Evolutionary conservation across 2,797 vertebrate species (phyloP), one percentile per base, ranked within the genome.

Genomic region (Lepus oiostolus): DNA sequence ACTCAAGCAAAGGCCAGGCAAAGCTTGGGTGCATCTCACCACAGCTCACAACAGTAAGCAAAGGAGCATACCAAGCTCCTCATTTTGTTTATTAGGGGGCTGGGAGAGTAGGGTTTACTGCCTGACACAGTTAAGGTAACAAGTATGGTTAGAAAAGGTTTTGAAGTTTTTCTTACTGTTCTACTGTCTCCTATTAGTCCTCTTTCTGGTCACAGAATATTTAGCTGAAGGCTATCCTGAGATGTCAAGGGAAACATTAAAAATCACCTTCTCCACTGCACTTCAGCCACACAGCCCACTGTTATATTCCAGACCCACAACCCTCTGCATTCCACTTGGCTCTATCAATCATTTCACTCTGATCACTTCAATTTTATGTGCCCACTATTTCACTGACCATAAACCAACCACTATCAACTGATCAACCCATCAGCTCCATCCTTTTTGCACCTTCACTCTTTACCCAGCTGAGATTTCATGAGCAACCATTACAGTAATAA

Each of bases 81-180:
- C 30, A 14, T 63, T 80, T 76, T 26, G 5, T 81, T 87, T 68
- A 16, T 16, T 58, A 21, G 14, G 19, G 14, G 6, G 54, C 19
- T 5, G 32, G 22, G 7, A 35, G 35, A 58, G 42, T 21, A 21
- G 62, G 10, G 30, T 28, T 71, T 63, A 71, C 0, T 50, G 35
- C 32, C 76, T 79, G 67, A 80, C 30, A 47, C 63, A 75, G 12
- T 72, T 70, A 96, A 88, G 58, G 60, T 70, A 88, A 96, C 28
- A 68, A 77, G 81, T 21, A 19, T 1, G 7, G 60, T 54, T 85
- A 88, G 19, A 81, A 30, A 81, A 5, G 42, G 95, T 72, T 88
- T 91, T 81, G 72, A 83, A 93, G 86, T 47, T 2, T 74, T 63
- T 81, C 26, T 52, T 89, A 16, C 12, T 62, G 8, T 92, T 80